phyloP scores from a whole-genome alignment of 2,113 vertebrate species.

The Corydoras sp. region DNA sequence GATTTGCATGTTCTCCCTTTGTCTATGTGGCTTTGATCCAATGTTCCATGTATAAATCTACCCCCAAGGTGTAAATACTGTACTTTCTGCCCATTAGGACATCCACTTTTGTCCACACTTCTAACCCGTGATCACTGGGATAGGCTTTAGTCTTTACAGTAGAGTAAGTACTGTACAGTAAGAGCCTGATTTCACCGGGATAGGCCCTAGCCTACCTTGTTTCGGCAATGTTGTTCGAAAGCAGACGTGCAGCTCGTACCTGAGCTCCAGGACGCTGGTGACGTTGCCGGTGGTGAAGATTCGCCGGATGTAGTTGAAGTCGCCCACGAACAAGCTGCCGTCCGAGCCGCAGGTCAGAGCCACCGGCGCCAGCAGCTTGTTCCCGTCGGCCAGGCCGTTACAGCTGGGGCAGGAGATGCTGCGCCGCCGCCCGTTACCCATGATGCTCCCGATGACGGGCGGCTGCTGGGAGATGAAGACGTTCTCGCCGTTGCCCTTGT shows the following conservation, averaged over 20 bases:
- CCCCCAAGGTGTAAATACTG: too few species aligned
- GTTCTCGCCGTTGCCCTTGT: conserved; percentile 97
- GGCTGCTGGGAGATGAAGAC: conserved; percentile 98
- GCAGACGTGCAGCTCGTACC: conserved; percentile 61
- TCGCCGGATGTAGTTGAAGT: conserved; percentile 97
- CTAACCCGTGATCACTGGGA: too few species aligned
- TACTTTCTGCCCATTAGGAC: too few species aligned
- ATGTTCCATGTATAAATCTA: too few species aligned
- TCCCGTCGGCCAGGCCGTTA: conserved; percentile 94
- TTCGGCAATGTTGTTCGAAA: not conserved
- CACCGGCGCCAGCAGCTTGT: conserved; percentile 93
- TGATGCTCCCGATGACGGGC: conserved; percentile 89
- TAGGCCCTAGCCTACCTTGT: too few species aligned
- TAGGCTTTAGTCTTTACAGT: too few species aligned
- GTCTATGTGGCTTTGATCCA: too few species aligned
- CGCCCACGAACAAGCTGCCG: conserved; percentile 93
- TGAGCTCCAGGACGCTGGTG: conserved; percentile 93
- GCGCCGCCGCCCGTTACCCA: conserved; percentile 90
- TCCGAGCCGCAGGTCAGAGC: conserved; percentile 88
- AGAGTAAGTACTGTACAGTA: too few species aligned
- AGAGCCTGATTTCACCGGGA: too few species aligned
- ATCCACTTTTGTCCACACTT: too few species aligned
- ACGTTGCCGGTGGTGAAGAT: conserved; percentile 96
- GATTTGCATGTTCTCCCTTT: too few species aligned
- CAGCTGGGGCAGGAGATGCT: conserved; percentile 98